Evolutionary conservation across 2,797 vertebrate species (phyloP), one percentile per base, ranked within the genome.

Genomic region (Paratrypauchen microcephalus): DNA sequence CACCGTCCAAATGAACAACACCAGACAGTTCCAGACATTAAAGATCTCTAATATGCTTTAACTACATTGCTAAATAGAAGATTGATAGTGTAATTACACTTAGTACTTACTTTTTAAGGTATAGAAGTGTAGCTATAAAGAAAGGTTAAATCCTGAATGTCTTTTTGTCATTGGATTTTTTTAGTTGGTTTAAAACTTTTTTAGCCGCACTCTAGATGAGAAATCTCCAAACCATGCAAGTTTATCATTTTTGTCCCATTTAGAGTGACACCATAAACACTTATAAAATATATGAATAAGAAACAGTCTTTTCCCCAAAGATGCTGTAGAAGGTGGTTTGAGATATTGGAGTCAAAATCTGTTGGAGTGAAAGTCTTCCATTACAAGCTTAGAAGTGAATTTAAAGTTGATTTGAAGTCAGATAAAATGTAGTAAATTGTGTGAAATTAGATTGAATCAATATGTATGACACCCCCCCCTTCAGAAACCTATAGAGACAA

Each of bases 121-220:
- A 61, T 13, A 61, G n/a, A 61, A 15, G 32, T 13, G 8, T 32
- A 36, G 28, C 24, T 18, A 11, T 59, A 32, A 59, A 59, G 18
- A 59, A 18, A 30, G n/a, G 12, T 2, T 23, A 47, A 26, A 23
- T 63, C 1, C 45, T 41, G 4, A 6, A 21, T 63, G 59, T 32
- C 61, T 71, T 63, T 70, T 66, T 73, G 74, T 66, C 77, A 50
- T 76, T 75, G 69, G 63, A 65, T 68, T 58, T 39, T 28, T 67
- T 81, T 59, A 74, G 56, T 79, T 41, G 36, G n/a, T 71, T 73
- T 72, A 65, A 66, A 79, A 70, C 67, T 69, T 57, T 67, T 74
- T 73, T 66, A 56, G 41, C 61, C 28, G 26, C 19, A 61, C 61
- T 62, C 16, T 32, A 59, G 48, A 26, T 58, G 63, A 66, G 55